Evolutionary conservation across 2,113 vertebrate genomes (phyloP).

Genomic region (Phyllostomus discolor): DNA sequence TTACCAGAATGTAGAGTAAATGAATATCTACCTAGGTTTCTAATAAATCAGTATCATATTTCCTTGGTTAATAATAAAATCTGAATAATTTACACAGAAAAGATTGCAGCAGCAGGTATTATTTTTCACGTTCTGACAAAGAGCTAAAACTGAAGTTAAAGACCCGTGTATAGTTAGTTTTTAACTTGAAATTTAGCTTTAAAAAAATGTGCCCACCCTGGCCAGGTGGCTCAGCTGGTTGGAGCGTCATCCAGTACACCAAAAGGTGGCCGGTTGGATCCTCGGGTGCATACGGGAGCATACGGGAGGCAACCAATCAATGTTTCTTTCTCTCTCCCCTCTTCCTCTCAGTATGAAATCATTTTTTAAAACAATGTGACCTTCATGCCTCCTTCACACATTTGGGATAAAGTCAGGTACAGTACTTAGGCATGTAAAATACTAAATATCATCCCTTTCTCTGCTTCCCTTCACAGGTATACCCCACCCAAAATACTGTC

Average conservation of each 20-base stretch:
- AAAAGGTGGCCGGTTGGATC: no score
- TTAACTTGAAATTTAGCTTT: not conserved
- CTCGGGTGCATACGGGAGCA: no score
- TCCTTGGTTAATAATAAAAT: slow-evolving; percentile 17
- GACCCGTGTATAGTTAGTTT: not conserved
- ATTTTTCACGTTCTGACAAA: not conserved
- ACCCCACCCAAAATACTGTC: not conserved
- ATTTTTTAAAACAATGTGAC: not conserved
- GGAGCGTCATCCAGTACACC: no score
- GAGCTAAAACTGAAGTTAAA: not conserved
- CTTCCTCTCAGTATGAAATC: no score
- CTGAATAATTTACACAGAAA: not conserved
- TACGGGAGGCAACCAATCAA: no score
- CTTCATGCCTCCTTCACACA: not conserved
- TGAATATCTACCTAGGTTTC: not conserved
- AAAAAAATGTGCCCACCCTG: not conserved
- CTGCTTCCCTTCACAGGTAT: not conserved
- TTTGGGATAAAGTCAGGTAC: not conserved
- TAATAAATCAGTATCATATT: not conserved
- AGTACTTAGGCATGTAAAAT: not conserved
- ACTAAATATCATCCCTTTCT: not conserved
- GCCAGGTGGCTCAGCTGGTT: no score
- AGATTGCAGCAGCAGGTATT: not conserved
- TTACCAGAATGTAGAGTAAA: not conserved
- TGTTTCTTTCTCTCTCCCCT: no score